phyloP scores from a whole-genome alignment of 2,113 vertebrate species.

The Clinocottus analis region DNA sequence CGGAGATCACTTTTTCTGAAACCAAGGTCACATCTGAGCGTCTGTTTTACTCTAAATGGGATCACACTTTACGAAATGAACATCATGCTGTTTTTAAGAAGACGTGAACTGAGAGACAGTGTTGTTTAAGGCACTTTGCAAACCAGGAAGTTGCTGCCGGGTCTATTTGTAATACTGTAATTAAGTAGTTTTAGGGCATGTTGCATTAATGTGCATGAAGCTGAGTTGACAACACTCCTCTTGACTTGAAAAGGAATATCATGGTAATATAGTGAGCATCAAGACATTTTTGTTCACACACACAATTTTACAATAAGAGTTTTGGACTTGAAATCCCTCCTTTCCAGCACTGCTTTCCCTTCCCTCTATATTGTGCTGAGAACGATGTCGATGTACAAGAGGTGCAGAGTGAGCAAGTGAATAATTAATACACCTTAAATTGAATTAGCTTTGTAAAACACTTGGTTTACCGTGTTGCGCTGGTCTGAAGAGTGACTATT shows the following conservation, averaged over 20 bases:
- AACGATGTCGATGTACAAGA: not conserved
- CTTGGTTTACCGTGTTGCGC: slow-evolving; percentile 1
- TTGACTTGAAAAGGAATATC: not conserved
- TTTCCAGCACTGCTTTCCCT: not conserved
- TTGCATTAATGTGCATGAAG: not conserved
- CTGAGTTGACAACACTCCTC: not conserved
- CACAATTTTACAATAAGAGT: no score
- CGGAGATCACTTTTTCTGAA: not conserved
- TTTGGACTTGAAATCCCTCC: not conserved
- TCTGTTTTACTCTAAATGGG: not conserved
- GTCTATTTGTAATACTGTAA: not conserved
- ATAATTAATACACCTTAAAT: slow-evolving; percentile 14
- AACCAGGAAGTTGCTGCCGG: no score
- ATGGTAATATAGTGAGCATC: not conserved
- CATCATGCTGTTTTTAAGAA: not conserved
- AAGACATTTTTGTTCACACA: not conserved
- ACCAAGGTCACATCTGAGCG: not conserved
- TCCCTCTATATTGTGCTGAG: not conserved
- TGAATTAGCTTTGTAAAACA: slow-evolving; percentile 19
- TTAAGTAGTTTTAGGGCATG: not conserved
- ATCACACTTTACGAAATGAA: not conserved
- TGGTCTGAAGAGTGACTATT: not conserved
- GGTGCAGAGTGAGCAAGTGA: slow-evolving; percentile 7
- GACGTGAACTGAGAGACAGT: no score
- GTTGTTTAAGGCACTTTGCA: no score